Evolutionary conservation across 2,888 invertebrate genomes (phyloP).

Genomic region (Himalopsyche japonica): DNA sequence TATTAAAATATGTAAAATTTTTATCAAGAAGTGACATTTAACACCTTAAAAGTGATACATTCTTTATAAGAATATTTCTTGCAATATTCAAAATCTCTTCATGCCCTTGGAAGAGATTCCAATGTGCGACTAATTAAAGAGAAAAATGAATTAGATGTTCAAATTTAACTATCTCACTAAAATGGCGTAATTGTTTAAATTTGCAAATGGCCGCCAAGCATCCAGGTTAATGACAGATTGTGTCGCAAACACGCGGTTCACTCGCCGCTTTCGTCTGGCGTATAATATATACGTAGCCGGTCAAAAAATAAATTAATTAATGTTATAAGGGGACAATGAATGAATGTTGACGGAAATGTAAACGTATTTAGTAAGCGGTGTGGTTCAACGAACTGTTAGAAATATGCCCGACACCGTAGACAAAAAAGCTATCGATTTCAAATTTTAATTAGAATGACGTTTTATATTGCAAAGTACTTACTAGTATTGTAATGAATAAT

Average conservation of each 20-base stretch:
- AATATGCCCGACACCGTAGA: background rate
- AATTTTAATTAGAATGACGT: too few relatives aligned
- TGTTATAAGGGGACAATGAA: background rate
- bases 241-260: background rate
- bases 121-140: too few relatives aligned
- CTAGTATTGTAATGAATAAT: too few relatives aligned
- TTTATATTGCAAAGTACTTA: too few relatives aligned
- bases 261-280: background rate
- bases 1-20: too few relatives aligned
- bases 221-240: constrained; percentile 2
- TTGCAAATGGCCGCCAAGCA: background rate
- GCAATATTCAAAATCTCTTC: too few relatives aligned
- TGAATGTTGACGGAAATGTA: background rate
- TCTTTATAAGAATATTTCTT: too few relatives aligned
- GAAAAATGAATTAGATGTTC: background rate
- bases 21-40: too few relatives aligned
- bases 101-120: too few relatives aligned
- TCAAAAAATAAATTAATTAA: background rate
- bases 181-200: background rate
- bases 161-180: background rate
- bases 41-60: too few relatives aligned
- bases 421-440: background rate
- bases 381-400: background rate
- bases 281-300: background rate
- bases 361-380: background rate